Evolutionary conservation across 2,113 vertebrate species (phyloP).

Genomic region (Poecilia latipinna): DNA sequence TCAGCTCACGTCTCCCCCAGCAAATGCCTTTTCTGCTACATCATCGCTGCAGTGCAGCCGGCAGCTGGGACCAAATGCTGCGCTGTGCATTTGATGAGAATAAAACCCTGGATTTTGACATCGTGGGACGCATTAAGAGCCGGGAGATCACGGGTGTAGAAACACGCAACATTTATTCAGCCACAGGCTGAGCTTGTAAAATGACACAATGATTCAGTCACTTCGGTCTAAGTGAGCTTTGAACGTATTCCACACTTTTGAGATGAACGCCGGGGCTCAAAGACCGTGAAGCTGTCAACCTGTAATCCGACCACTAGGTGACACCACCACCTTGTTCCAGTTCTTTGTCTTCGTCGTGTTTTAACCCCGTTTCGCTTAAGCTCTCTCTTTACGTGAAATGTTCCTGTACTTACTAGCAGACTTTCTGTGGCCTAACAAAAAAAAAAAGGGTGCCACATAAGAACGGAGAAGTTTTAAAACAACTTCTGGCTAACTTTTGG

Average conservation of each 20-base stretch:
- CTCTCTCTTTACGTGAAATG: conserved; percentile 7
- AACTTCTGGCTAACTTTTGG: background rate
- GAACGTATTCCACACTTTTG: background rate
- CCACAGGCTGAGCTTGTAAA: background rate
- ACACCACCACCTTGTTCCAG: conserved; percentile 66
- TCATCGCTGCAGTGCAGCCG: conserved; percentile 29
- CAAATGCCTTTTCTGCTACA: conserved; percentile 19
- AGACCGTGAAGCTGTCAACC: conserved; percentile 14
- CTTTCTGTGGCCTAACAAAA: background rate
- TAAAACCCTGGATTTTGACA: conserved; percentile 1
- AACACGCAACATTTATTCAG: background rate
- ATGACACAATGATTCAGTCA: background rate
- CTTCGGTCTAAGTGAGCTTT: background rate
- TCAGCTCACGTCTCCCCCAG: conserved; percentile 1
- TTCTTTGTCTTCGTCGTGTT: background rate
- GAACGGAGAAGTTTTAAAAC: conserved; percentile 4
- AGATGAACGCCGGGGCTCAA: background rate
- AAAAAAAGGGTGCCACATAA: background rate
- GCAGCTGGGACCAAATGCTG: conserved; percentile 32
- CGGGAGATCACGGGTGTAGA: background rate
- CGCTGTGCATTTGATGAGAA: background rate
- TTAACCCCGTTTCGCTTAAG: conserved; percentile 6
- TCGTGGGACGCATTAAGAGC: background rate
- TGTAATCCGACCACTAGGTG: conserved; percentile 75
- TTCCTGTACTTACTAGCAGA: background rate